These are phyloP conservation scores for Syngnathoides biaculeatus DNA, from an alignment of 2,113 vertebrate species.

Conservation along the genomic window DNA sequence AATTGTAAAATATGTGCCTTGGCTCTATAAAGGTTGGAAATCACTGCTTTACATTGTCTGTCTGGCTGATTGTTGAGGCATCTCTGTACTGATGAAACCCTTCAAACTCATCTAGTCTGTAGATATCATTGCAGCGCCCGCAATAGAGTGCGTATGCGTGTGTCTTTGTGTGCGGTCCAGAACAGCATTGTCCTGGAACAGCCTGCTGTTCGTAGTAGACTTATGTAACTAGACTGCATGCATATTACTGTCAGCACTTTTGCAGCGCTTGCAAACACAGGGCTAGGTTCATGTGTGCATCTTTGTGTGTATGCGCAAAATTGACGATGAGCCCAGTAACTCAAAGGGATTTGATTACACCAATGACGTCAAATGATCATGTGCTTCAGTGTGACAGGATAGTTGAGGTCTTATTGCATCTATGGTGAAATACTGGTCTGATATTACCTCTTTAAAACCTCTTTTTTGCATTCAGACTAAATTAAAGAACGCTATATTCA, in stretches of 20 bases:
- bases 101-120: slow-evolving; percentile 22
- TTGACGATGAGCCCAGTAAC: slow-evolving; percentile 2
- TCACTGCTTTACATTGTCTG: slow-evolving; percentile 29
- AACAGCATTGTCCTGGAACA: slow-evolving; percentile 14
- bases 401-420: not conserved
- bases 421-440: not conserved
- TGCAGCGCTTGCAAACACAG: slow-evolving; percentile 13
- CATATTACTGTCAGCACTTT: slow-evolving; percentile 38
- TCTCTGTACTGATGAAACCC: slow-evolving; percentile 33
- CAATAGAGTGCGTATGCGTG: slow-evolving; percentile 5
- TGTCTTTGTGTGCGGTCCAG: slow-evolving; percentile 16
- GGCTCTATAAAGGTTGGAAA: too few relatives aligned
- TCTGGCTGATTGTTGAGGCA: slow-evolving; percentile 16
- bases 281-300: slow-evolving; percentile 10
- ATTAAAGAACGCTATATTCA: not conserved
- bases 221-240: slow-evolving; percentile 53
- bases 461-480: not conserved
- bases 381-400: not conserved
- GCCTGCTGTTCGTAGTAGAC: slow-evolving; percentile 39
- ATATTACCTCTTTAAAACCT: not conserved
- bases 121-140: slow-evolving; percentile 8
- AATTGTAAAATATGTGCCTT: too few relatives aligned
- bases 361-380: not conserved
- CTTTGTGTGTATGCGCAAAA: not conserved
- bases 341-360: not conserved